phyloP scores from a whole-genome alignment of 2,888 invertebrate genomes.

The Nomada hirtipes region DNA sequence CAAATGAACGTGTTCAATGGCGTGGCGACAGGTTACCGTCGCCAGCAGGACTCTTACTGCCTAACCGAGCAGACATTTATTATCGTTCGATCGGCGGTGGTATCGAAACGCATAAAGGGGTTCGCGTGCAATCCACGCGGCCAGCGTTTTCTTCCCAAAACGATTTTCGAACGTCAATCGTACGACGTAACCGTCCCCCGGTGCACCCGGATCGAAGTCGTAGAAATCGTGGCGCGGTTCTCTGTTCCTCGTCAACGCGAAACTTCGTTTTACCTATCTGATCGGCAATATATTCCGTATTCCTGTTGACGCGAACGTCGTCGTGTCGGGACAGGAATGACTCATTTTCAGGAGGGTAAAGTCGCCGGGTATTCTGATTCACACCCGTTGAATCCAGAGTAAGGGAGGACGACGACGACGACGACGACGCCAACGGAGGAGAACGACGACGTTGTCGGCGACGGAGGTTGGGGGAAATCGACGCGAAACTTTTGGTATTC shows the following conservation, averaged over 20 bases:
- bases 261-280: slow-evolving; percentile 61
- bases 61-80: slow-evolving; percentile 19
- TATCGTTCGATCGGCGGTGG: not conserved
- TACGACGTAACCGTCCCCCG: not conserved
- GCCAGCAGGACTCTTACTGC: slow-evolving; percentile 1
- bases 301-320: slow-evolving; percentile 45
- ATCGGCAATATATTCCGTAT: slow-evolving; percentile 58
- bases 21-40: not conserved
- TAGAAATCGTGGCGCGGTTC: slow-evolving; percentile 35
- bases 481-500: slow-evolving; percentile 64
- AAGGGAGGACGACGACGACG: slow-evolving; percentile 23
- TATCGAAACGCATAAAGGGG: not conserved
- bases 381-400: slow-evolving; percentile 56
- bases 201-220: slow-evolving; percentile 12
- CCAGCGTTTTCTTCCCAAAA: not conserved
- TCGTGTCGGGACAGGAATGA: slow-evolving; percentile 50
- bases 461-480: slow-evolving; percentile 47
- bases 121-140: not conserved
- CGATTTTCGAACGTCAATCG: slow-evolving; percentile 31
- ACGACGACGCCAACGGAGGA: slow-evolving; percentile 13
- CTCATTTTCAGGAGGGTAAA: slow-evolving; percentile 42
- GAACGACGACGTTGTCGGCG: slow-evolving; percentile 7
- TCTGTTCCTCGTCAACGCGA: slow-evolving; percentile 54
- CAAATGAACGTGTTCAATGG: not conserved
- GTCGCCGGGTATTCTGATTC: slow-evolving; percentile 53